A percentile compares a stretch with the other conserved stretches of the same genome.
Evolutionary conservation across 2,113 vertebrate species (phyloP).

Genomic region (Nesoenas mayeri): DNA sequence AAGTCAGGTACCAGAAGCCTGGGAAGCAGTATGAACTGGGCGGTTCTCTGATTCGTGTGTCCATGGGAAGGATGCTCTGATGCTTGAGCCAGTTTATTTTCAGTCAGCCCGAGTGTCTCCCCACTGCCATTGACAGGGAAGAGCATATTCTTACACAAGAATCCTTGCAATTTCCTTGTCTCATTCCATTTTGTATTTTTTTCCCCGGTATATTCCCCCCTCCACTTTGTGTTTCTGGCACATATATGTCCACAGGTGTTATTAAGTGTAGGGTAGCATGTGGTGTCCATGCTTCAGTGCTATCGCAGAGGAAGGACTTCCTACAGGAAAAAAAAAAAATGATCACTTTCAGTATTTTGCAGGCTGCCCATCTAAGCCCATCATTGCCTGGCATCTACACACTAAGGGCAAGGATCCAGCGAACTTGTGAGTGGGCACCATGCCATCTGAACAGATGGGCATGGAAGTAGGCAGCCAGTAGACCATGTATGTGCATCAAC

Average conservation of each 20-base stretch:
- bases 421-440: constrained; percentile 83
- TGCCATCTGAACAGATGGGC: constrained; percentile 87
- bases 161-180: neutral
- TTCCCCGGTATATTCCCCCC: neutral
- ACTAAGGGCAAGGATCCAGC: constrained; percentile 85
- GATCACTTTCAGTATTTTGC: constrained; percentile 81
- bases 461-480: constrained; percentile 85
- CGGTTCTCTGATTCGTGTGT: fast-evolving
- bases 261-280: constrained; percentile 63
- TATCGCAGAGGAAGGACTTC: constrained; percentile 63
- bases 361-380: constrained; percentile 84
- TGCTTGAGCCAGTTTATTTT: neutral
- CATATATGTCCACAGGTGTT: constrained; percentile 45
- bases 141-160: neutral
- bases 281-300: constrained; percentile 65
- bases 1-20: fast-evolving
- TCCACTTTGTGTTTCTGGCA: neutral
- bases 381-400: constrained; percentile 84
- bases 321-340: constrained; percentile 70
- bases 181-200: neutral
- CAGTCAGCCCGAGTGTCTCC: neutral
- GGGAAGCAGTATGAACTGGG: neutral
- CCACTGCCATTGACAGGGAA: neutral
- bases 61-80: neutral
- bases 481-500: constrained; percentile 86